A percentile compares a stretch with the other conserved stretches of the same genome.
phyloP scores from a whole-genome alignment of 2,888 invertebrate species.

The Drosophila nr. fundita region DNA sequence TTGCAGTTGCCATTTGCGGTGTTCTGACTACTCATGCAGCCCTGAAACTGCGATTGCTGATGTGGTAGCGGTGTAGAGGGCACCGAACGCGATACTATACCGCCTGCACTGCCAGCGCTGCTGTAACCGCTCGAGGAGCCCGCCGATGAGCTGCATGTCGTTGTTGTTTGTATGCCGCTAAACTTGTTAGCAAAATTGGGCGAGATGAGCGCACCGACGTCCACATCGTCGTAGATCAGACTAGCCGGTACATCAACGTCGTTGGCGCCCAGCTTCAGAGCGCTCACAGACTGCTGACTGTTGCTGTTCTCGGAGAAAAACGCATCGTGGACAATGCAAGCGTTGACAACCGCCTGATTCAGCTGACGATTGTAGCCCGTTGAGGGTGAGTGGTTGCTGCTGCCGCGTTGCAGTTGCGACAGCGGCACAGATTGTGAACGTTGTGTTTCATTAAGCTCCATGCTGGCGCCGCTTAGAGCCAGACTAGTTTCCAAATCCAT shows the following conservation, averaged over 20 bases:
- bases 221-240: constrained; percentile 72
- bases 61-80: constrained; percentile 89
- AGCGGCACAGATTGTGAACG: constrained; percentile 93
- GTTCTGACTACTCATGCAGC: constrained; percentile 35
- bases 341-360: constrained; percentile 29
- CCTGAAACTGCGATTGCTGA: constrained; percentile 55
- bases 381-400: constrained; percentile 76
- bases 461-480: constrained; percentile 61
- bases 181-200: constrained; percentile 81
- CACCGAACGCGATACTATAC: constrained; percentile 88
- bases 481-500: constrained; percentile 82
- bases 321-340: constrained; percentile 38
- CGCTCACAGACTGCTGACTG: constrained; percentile 70
- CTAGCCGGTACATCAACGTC: constrained; percentile 68
- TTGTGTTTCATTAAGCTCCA: constrained; percentile 72
- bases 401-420: constrained; percentile 77
- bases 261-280: constrained; percentile 61
- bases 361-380: constrained; percentile 78
- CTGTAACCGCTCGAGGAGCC: constrained; percentile 82
- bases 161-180: constrained; percentile 71
- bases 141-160: constrained; percentile 79
- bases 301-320: constrained; percentile 81
- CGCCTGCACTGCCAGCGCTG: constrained; percentile 76
- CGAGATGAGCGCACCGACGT: constrained; percentile 79
- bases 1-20: constrained; percentile 43